phyloP scores from a whole-genome alignment of 2,113 vertebrate species.

The Tenrec ecaudatus region DNA sequence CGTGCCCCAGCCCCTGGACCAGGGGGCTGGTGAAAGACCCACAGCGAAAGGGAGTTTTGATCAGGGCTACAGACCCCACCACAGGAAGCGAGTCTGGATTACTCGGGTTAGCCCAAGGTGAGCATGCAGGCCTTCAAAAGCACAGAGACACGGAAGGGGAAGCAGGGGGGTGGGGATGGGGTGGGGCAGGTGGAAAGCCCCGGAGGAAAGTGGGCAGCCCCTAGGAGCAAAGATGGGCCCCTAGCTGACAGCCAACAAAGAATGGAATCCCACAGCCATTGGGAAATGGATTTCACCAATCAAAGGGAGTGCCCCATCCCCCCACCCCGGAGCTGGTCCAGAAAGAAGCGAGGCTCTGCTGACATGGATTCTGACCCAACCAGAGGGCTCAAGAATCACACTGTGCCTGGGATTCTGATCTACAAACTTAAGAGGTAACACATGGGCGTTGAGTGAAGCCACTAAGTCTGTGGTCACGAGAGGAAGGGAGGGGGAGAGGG shows the following conservation, averaged over 20 bases:
- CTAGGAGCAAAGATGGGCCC: background rate
- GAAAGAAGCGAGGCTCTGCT: background rate
- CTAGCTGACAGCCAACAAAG: background rate
- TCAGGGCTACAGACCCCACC: too few relatives aligned
- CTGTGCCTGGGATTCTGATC: background rate
- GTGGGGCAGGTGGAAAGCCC: accelerated
- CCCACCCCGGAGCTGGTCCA: background rate
- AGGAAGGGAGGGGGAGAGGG: background rate
- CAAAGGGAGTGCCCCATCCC: background rate
- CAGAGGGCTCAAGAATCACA: background rate
- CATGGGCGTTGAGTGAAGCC: background rate
- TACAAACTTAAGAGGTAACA: background rate
- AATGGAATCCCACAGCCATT: background rate
- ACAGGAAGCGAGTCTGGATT: background rate
- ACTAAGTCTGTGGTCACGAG: background rate
- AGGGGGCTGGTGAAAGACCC: background rate
- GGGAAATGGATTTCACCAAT: background rate
- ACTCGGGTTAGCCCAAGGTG: background rate
- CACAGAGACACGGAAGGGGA: background rate
- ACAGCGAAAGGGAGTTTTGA: background rate
- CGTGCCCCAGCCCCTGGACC: background rate
- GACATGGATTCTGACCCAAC: background rate
- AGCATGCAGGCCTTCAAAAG: background rate
- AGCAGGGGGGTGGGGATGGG: background rate
- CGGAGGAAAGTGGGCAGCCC: background rate